Evolutionary conservation across 1,140 invertebrate species (phyloP), one percentile per base, ranked within the genome.

Genomic region (Bombus sibiricus): DNA sequence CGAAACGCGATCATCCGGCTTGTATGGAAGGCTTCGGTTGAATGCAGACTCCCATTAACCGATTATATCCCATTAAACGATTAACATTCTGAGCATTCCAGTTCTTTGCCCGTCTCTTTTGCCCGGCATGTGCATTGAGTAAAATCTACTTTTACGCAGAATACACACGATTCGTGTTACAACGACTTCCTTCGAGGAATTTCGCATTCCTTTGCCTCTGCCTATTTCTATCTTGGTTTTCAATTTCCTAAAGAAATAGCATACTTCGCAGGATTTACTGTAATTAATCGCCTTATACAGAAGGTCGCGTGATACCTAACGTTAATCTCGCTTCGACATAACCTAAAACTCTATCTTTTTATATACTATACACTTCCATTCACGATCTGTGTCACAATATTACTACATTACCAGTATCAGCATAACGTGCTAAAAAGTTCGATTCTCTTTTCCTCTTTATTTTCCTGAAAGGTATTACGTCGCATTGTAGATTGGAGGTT

Each of bases 41-140:
- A 90, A 88, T 88, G 69, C 85, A 43, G 77, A 86, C 85, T 79
- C 86, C 87, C 82, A 92, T 93, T 92, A 92, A 89, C 89, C 88
- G 91, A 93, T 93, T 93, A 92, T 91, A 86, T 78, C 85, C 89
- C 72, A 93, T 93, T 93, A 93, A 92, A 92, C 90, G 89, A 93
- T 93, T 92, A 93, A 93, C 89, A 92, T 92, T 92, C 91, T 91
- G 77, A 86, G 86, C 90, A 92, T 93, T 90, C 88, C 86, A 82
- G 82, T 89, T 91, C 87, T 88, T 53, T 76, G 84, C 53, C 43
- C 25, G 72, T 25, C 10, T 72, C 39, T 39, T 39, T 66, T 32
- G 15, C 28, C 22, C 66, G 59, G 10, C 81, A 71, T 80, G 53
- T 68, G 66, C 62, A 59, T 69, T 41, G 37, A 75, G 80, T 88